These are phyloP conservation scores for Callyntrura guangdongensis DNA, from an alignment of 2,888 invertebrate species.

Conservation along the genomic window DNA sequence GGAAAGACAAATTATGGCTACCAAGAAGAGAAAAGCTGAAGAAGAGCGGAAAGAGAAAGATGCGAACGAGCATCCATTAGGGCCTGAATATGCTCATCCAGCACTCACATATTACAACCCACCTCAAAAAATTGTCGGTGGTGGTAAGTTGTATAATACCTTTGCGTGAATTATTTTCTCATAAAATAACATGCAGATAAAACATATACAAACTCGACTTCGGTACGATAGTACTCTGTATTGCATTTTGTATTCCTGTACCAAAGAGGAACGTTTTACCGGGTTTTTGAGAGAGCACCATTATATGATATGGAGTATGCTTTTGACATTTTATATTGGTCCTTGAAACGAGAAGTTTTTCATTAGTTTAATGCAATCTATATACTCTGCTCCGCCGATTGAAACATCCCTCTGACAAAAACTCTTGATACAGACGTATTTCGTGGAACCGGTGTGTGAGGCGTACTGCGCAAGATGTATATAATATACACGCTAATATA, in stretches of 20 bases:
- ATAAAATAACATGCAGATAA: no score
- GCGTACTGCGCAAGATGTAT: conserved; percentile 25
- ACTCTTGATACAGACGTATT: neutral
- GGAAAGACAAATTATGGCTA: conserved; percentile 81
- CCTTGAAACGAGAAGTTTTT: conserved; percentile 54
- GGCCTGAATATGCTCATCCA: conserved; percentile 72
- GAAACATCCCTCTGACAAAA: conserved; percentile 20
- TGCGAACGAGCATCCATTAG: conserved; percentile 80
- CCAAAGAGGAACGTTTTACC: no score
- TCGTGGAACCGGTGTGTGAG: neutral
- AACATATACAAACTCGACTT: no score
- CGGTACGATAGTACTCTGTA: no score
- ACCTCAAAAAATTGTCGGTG: conserved; percentile 31
- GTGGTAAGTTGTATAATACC: conserved; percentile 32
- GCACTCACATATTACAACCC: conserved; percentile 57
- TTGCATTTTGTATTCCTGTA: no score
- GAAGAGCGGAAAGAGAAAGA: conserved; percentile 75
- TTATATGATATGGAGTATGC: conserved; percentile 45
- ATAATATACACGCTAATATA: neutral
- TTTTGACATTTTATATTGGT: conserved; percentile 61
- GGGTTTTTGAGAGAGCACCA: conserved; percentile 17
- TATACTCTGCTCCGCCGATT: conserved; percentile 29
- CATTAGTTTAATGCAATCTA: conserved; percentile 58
- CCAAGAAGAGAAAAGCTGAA: conserved; percentile 68
- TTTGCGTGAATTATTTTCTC: no score